Base-by-base conservation (phyloP, 2,888 invertebrate genomes). In the Lottia gigantea region DNA sequence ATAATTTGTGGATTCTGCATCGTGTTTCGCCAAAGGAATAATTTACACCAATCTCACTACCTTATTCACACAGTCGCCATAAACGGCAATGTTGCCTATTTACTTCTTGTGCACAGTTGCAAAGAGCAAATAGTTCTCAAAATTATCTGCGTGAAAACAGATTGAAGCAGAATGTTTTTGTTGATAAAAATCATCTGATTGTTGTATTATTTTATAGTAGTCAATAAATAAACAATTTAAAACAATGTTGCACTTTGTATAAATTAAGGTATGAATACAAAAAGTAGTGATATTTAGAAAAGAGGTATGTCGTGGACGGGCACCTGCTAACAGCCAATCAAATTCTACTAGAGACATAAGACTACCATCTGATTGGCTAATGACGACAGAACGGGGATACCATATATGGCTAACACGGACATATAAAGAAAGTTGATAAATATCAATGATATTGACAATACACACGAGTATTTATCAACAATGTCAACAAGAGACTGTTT, bases 401-500 rank as follows among this genome's bases (percentile, higher is more conserved):
- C 84, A 85, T 82, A 86, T 86, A 84, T 82, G 88, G 87, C 79
- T 82, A 81, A 79, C 80, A 83, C 77, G 82, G 81, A 87, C 88
- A 85, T 84, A 87, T 88, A 86, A 85, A 87, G 88, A 55, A 55
- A 55, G 55, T 55, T 55, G 55, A 55, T 55, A 23, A 40, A 23
- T 55, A 55, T 55, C 55, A 55, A 55, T 55, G 55, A 23, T 55
- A 55, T 55, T 55, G 55, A 55, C 23, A 55, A 55, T 55, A 55
- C 55, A 55, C 40, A 40, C 40, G 40, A 40, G 40, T 40, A 11
- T 40, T 31, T 40, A 40, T 40, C 40, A 40, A 11, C 40, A 40
- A n/a, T 40, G 40, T 40, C 40, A 40, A 40, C 40, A 40, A 8
- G 8, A 40, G 40, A 40, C 40, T 1, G 40, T 40, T 40, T 40